phyloP scores from a whole-genome alignment of 1,140 invertebrate genomes.

The Druon quercuslanigerum region DNA sequence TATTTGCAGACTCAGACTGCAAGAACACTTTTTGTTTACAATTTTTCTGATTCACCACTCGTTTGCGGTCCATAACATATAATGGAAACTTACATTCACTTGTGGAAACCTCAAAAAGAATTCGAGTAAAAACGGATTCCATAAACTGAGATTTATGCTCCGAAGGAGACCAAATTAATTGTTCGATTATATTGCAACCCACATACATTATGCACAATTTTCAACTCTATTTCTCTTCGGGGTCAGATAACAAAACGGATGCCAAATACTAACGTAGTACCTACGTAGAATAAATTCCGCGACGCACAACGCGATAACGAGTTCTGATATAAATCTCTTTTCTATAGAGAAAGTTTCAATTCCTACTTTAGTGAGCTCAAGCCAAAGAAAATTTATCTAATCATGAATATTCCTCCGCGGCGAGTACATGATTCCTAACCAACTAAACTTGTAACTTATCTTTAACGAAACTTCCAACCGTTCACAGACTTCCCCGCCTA shows the following conservation, averaged over 20 bases:
- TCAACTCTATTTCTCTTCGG: not conserved
- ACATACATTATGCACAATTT: not conserved
- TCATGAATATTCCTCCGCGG: not conserved
- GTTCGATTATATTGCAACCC: not conserved
- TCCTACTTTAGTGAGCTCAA: not conserved
- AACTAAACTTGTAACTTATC: too few species aligned
- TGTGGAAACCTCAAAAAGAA: too few species aligned
- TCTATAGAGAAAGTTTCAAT: constrained; percentile 1
- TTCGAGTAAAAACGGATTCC: too few species aligned
- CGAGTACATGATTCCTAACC: not conserved
- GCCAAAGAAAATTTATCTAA: not conserved
- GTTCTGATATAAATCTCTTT: not conserved
- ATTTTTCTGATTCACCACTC: too few species aligned
- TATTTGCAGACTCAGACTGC: too few species aligned
- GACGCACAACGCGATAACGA: constrained; percentile 18
- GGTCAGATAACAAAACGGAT: constrained; percentile 29
- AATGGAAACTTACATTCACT: too few species aligned
- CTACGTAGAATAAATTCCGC: constrained; percentile 19
- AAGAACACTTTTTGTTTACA: too few species aligned
- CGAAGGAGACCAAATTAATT: too few species aligned
- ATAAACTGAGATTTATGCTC: too few species aligned
- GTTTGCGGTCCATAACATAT: too few species aligned
- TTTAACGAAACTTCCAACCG: too few species aligned
- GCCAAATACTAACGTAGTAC: constrained; percentile 25
- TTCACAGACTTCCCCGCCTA: too few species aligned